Percentiles rank a stretch among this genome's conserved stretches.
These are phyloP conservation scores for Phataginus tetradactyla DNA, from an alignment of 2,797 vertebrate genomes.

Conservation along the genomic window DNA sequence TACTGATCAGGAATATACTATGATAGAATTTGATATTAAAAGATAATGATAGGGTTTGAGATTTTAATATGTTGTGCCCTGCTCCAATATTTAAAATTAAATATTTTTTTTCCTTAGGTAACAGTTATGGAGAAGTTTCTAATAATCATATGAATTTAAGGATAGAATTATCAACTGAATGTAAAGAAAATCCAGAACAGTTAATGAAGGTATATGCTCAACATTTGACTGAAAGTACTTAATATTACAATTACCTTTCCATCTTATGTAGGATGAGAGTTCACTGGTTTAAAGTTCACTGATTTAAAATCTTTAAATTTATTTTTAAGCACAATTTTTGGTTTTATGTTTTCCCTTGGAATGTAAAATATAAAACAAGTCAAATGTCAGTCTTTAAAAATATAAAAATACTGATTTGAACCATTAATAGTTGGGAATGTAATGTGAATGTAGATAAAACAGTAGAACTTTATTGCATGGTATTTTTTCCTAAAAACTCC, in stretches of 20 bases:
- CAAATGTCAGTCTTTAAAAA: neutral
- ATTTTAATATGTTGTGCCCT: constrained; percentile 8
- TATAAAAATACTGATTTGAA: neutral
- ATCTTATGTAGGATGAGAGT: neutral
- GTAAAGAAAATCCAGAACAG: constrained; percentile 81
- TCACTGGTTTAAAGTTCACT: neutral
- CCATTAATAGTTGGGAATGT: neutral
- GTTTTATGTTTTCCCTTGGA: neutral
- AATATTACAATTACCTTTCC: neutral
- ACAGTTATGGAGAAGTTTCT: constrained; percentile 65
- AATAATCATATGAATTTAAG: constrained; percentile 76
- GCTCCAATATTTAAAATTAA: neutral
- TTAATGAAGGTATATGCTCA: constrained; percentile 86
- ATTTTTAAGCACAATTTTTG: constrained; percentile 41
- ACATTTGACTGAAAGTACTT: neutral
- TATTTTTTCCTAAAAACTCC: neutral
- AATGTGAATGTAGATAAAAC: neutral
- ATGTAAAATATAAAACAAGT: neutral
- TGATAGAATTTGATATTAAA: constrained; percentile 32
- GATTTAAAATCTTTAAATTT: neutral
- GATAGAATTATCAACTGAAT: constrained; percentile 76
- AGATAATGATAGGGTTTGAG: neutral
- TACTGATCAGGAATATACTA: neutral
- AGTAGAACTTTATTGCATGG: neutral
- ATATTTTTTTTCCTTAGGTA: constrained; percentile 72